Evolutionary conservation across 2,113 vertebrate species (phyloP).

Genomic region (Cygnus buccinator): DNA sequence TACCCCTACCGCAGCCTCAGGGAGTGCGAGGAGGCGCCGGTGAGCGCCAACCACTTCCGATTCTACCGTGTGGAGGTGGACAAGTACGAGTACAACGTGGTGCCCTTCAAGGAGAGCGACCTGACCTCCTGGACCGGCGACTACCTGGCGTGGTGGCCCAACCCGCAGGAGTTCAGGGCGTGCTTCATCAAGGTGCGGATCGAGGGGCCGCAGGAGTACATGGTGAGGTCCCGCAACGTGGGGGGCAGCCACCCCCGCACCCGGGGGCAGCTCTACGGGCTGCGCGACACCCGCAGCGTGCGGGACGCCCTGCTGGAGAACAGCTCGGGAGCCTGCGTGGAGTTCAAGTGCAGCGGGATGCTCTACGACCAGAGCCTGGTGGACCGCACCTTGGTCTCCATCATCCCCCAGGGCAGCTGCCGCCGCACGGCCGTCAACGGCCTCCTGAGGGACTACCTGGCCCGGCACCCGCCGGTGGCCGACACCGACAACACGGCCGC

Average conservation of each 20-base stretch:
- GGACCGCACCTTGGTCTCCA: slow-evolving; percentile 88
- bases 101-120: slow-evolving; percentile 91
- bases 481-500: slow-evolving; percentile 79
- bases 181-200: slow-evolving; percentile 94
- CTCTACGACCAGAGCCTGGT: slow-evolving; percentile 89
- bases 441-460: slow-evolving; percentile 90
- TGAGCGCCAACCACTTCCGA: slow-evolving; percentile 89
- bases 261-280: slow-evolving; percentile 88
- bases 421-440: slow-evolving; percentile 79
- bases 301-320: slow-evolving; percentile 77
- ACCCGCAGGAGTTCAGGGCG: slow-evolving; percentile 96
- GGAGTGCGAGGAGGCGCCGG: slow-evolving; percentile 87
- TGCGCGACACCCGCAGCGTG: slow-evolving; percentile 93
- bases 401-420: slow-evolving; percentile 92
- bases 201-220: slow-evolving; percentile 89
- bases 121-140: slow-evolving; percentile 92
- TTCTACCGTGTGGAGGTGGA: slow-evolving; percentile 95
- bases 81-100: slow-evolving; percentile 95
- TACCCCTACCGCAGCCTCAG: slow-evolving; percentile 89
- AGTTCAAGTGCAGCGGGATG: slow-evolving; percentile 98
- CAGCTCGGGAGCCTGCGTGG: slow-evolving; percentile 89
- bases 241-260: slow-evolving; percentile 90
- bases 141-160: slow-evolving; percentile 97
- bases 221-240: slow-evolving; percentile 88
- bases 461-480: slow-evolving; percentile 84